These are phyloP conservation scores for Chrysomela aeneicollis DNA, from an alignment of 2,888 invertebrate species.

Conservation along the genomic window DNA sequence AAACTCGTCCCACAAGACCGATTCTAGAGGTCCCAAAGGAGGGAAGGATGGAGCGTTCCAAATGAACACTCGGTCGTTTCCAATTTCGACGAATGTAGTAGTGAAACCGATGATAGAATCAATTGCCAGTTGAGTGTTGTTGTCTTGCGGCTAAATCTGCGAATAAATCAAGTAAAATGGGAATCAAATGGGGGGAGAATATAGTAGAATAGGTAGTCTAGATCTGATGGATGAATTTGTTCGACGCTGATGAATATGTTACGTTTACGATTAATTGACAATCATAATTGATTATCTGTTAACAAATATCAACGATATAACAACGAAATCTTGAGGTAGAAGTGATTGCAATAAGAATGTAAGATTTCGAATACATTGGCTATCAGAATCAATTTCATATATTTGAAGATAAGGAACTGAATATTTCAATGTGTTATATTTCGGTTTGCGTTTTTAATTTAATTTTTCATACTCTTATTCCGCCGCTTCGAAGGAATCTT, in stretches of 20 bases:
- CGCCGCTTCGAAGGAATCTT: too few relatives aligned
- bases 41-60: slow-evolving; percentile 45
- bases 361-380: too few relatives aligned
- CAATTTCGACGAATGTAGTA: slow-evolving; percentile 54
- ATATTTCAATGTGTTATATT: too few relatives aligned
- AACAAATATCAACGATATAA: too few relatives aligned
- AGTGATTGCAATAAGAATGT: too few relatives aligned
- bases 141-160: slow-evolving; percentile 48
- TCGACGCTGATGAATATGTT: background rate
- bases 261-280: too few relatives aligned
- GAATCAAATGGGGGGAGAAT: background rate
- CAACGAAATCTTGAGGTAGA: too few relatives aligned
- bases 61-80: slow-evolving; percentile 49
- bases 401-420: too few relatives aligned
- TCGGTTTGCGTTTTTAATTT: too few relatives aligned
- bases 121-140: slow-evolving; percentile 52
- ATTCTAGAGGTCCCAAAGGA: slow-evolving; percentile 37
- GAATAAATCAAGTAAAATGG: slow-evolving; percentile 46
- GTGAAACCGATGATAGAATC: slow-evolving; percentile 55
- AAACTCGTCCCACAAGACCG: slow-evolving; percentile 30
- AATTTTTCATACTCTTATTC: too few relatives aligned
- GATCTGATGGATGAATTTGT: background rate
- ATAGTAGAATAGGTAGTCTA: background rate
- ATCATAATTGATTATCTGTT: too few relatives aligned
- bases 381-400: too few relatives aligned